A percentile compares a stretch with the other conserved stretches of the same genome.
Conservation (phyloP, 2,888 invertebrate species). For the Eilema depressum region DNA sequence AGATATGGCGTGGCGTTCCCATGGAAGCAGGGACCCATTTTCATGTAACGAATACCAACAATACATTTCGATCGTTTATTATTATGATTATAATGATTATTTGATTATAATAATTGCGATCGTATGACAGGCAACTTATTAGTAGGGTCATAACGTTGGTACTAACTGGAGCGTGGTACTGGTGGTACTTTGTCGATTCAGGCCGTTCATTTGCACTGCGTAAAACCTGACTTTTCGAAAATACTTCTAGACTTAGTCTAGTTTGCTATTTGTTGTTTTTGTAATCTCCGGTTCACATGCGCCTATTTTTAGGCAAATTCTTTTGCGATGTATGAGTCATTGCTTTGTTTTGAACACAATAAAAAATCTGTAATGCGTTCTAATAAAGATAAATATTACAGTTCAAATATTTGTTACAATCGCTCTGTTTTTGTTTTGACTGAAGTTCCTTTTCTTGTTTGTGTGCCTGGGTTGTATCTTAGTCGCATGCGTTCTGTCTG, state of each 20-base stretch:
- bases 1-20: too few species aligned
- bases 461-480: neutral
- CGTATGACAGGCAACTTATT: neutral
- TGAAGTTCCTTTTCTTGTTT: neutral
- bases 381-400: neutral
- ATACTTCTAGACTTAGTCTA: neutral
- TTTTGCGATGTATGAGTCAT: neutral
- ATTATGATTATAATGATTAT: neutral
- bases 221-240: too few species aligned
- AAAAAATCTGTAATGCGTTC: constrained; percentile 1
- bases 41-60: neutral
- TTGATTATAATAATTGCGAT: too few species aligned
- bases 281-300: neutral
- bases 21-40: too few species aligned
- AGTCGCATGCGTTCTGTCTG: neutral
- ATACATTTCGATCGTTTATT: neutral
- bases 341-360: constrained; percentile 2
- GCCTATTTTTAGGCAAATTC: neutral
- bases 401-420: neutral
- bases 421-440: neutral
- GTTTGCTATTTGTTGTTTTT: neutral
- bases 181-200: neutral
- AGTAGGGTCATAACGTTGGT: neutral
- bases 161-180: neutral
- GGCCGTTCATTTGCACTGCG: neutral